Evolutionary conservation across 23 tunicate species (phyloP).

Genomic region (Halocynthia aurantium): DNA sequence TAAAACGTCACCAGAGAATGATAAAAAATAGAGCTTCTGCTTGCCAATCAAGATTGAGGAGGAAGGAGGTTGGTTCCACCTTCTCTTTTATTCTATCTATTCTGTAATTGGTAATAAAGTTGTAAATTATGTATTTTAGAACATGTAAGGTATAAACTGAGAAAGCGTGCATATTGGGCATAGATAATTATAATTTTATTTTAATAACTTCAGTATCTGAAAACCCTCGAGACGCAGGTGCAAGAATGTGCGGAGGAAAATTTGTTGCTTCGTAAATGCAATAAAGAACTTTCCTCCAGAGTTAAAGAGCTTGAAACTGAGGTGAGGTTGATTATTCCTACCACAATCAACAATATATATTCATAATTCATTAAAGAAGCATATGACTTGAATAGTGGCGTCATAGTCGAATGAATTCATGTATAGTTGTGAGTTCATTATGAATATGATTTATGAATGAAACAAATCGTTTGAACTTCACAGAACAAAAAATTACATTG

Average conservation of each 20-base stretch:
- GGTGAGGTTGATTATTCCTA: conserved; percentile 12
- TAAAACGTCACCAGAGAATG: conserved; percentile 69
- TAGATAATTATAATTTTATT: not conserved
- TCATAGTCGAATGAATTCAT: too few species aligned
- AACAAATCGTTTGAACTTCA: not conserved
- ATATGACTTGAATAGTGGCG: too few species aligned
- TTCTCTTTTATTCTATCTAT: not conserved
- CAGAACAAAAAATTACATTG: not conserved
- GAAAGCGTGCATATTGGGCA: not conserved
- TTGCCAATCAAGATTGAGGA: conserved; percentile 55
- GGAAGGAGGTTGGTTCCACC: conserved; percentile 36
- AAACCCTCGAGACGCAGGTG: conserved; percentile 40
- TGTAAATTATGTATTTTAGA: not conserved
- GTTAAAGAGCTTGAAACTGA: conserved; percentile 52
- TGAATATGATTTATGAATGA: conserved; percentile 1
- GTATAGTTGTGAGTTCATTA: not conserved
- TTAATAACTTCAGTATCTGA: conserved; percentile 30
- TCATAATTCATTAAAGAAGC: too few species aligned
- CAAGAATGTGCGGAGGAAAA: conserved; percentile 37
- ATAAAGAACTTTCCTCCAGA: conserved; percentile 18
- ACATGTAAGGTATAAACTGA: too few species aligned
- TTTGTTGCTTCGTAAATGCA: conserved; percentile 17
- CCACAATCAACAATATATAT: not conserved
- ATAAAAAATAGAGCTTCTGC: conserved; percentile 66
- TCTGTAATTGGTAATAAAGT: not conserved